phyloP scores from a whole-genome alignment of 2,888 invertebrate genomes.

The Parasteatoda lunata region DNA sequence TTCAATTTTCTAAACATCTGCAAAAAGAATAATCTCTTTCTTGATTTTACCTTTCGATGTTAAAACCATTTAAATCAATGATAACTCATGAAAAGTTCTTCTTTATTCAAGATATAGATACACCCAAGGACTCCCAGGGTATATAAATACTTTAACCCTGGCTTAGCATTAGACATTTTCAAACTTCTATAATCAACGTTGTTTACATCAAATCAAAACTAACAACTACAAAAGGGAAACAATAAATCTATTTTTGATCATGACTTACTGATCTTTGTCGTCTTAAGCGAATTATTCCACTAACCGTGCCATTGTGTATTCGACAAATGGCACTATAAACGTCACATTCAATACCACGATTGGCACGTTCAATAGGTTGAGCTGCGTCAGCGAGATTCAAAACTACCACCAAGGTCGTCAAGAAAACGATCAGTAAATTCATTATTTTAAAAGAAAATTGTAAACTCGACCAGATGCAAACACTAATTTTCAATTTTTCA shows the following conservation, averaged over 20 bases:
- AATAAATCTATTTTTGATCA: neutral
- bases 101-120: no score
- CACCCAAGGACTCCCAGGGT: no score
- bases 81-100: no score
- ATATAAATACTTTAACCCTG: no score
- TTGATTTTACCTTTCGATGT: no score
- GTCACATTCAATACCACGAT: neutral
- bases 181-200: no score
- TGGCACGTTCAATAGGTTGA: neutral
- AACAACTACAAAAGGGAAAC: no score
- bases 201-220: no score
- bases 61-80: no score
- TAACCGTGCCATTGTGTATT: slow-evolving; percentile 37
- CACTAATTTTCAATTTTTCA: neutral
- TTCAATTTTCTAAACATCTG: no score
- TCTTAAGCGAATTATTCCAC: slow-evolving; percentile 18
- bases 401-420: neutral
- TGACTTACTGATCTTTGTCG: neutral
- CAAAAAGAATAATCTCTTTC: no score
- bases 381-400: neutral
- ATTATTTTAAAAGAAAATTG: neutral
- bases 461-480: neutral
- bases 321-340: slow-evolving; percentile 28
- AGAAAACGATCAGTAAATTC: neutral
- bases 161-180: no score